Base-by-base conservation (phyloP, 1,140 invertebrate species). In the Diorhabda sublineata region DNA sequence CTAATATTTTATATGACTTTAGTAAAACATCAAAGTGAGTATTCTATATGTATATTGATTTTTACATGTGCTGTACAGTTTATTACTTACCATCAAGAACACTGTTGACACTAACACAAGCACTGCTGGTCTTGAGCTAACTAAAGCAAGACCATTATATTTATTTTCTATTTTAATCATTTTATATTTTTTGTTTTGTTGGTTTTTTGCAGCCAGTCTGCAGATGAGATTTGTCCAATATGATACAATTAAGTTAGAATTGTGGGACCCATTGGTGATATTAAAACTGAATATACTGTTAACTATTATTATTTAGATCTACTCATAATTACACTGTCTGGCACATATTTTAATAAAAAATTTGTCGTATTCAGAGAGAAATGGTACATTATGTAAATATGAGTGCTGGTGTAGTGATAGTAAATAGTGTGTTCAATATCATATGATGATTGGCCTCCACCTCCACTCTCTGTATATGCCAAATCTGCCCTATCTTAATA, bases 1-100 rank as follows among this genome's bases (percentile, higher is more conserved):
- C 87, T 89, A 91, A 86, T 87, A 86, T 89, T 89, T 91, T 91
- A 91, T 91, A 90, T 91, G 89, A 90, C 89, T 91, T 90, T 90
- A 89, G 87, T 86, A 88, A 88, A 85, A 86, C 87, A 84, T 85
- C 87, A 84, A 89, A 88, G 89, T 90, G 78, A 88, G 67, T 71
- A 42, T 58, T 69, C 64, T 61, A 52, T 47, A 45, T 42, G 7
- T 11, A 63, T 44, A 61, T 61, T 41, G 7, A 8, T 42, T 41
- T 26, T 6, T 11, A 61, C 5, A 7, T 2, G 2, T 56, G n/a
- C n/a, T 56, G n/a, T 56, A 56, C 52, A 56, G 6, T n/a, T 56
- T n/a, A 56, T 56, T 56, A 56, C 52, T 56, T n/a, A n/a, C 52
- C n/a, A 56, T 7, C 26, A 26, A 26, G 26, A 26, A 26, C 26